A percentile compares a stretch with the other conserved stretches of the same genome.
Conservation (phyloP, 2,113 vertebrate genomes). For the Poicephalus gulielmi region DNA sequence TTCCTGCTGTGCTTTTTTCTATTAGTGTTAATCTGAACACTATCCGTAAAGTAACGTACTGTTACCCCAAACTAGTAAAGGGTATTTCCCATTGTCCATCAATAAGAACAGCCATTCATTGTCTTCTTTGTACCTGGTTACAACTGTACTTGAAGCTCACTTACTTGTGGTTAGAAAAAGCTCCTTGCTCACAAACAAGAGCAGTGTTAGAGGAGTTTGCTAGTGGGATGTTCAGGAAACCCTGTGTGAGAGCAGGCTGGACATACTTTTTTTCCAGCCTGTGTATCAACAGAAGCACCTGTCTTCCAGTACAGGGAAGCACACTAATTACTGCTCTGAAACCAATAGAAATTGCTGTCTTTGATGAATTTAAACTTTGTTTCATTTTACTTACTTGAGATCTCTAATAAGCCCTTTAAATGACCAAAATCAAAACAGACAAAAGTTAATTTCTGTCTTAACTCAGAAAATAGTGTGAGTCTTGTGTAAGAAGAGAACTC, state of each 20-base stretch:
- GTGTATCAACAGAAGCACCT: neutral
- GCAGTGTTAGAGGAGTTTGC: neutral
- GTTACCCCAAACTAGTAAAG: conserved; percentile 4
- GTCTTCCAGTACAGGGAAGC: neutral
- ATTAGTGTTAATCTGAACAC: neutral
- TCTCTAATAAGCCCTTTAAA: conserved; percentile 2
- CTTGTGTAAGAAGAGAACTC: neutral
- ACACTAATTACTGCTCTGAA: neutral
- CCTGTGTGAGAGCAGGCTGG: neutral
- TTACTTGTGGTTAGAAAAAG: neutral
- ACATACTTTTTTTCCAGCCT: neutral
- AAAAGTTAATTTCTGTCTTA: neutral
- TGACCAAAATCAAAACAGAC: neutral
- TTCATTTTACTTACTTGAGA: neutral
- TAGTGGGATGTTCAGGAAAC: neutral
- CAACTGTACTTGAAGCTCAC: neutral
- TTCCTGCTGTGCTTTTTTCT: conserved; percentile 50
- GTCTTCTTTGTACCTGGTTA: neutral
- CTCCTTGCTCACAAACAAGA: neutral
- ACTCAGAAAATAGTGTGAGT: neutral
- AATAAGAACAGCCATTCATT: neutral
- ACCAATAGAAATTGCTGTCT: neutral
- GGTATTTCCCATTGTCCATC: conserved; percentile 8
- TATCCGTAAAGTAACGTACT: conserved; percentile 23
- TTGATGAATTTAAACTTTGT: neutral